Evolutionary conservation across 2,113 vertebrate species (phyloP).

Genomic region (Equus quagga): DNA sequence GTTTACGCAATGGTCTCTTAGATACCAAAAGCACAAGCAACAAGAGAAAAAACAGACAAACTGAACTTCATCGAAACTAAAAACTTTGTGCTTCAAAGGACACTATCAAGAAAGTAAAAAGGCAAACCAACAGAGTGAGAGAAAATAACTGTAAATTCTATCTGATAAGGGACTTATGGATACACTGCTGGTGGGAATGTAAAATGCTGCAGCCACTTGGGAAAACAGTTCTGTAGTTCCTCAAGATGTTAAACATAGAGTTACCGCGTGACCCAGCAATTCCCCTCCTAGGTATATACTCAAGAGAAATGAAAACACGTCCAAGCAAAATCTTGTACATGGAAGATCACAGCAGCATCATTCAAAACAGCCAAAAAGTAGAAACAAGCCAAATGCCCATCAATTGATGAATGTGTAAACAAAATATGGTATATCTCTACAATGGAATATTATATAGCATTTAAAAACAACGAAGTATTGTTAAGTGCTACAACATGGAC

Average conservation of each 20-base stretch:
- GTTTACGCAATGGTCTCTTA: not conserved
- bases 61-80: not conserved
- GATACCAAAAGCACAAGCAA: not conserved
- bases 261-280: not conserved
- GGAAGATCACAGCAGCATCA: not conserved
- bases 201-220: not conserved
- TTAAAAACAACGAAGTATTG: not conserved
- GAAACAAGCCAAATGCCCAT: not conserved
- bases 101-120: slow-evolving; percentile 9
- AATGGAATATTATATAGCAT: not conserved
- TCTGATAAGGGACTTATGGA: not conserved
- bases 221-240: not conserved
- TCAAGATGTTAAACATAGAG: not conserved
- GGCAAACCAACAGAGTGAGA: not conserved
- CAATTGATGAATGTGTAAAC: not conserved
- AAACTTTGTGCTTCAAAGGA: not conserved
- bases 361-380: not conserved
- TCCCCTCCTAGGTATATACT: not conserved
- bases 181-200: not conserved
- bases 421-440: not conserved
- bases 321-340: not conserved
- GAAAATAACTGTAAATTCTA: not conserved
- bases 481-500: not conserved
- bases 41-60: not conserved
- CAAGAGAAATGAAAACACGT: not conserved